phyloP scores from a whole-genome alignment of 2,113 vertebrate genomes.

The Antigone vipio region DNA sequence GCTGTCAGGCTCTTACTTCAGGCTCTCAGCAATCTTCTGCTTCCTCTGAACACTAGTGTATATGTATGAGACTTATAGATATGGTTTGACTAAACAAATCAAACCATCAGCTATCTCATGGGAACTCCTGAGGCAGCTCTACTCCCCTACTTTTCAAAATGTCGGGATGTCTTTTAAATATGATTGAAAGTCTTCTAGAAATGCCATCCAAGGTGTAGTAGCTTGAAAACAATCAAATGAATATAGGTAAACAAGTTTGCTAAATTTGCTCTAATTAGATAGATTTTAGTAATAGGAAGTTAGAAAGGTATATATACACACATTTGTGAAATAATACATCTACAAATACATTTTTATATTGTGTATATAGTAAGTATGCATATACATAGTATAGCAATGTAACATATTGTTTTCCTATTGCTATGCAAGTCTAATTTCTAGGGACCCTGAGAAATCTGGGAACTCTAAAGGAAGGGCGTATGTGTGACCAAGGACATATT shows the following conservation, averaged over 20 bases:
- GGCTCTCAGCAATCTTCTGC: not conserved
- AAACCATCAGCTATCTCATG: not conserved
- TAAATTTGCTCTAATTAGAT: not conserved
- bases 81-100: slow-evolving; percentile 37
- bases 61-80: not conserved
- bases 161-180: not conserved
- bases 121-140: not conserved
- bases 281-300: not conserved
- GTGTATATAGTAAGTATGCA: not conserved
- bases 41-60: not conserved
- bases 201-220: not conserved
- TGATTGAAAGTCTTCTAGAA: not conserved
- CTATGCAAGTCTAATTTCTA: not conserved
- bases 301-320: not conserved
- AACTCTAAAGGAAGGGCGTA: not conserved
- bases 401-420: not conserved
- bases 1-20: slow-evolving; percentile 16
- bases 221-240: not conserved
- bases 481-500: not conserved
- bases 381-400: not conserved
- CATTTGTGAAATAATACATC: not conserved
- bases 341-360: not conserved
- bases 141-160: not conserved
- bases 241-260: not conserved
- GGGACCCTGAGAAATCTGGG: not conserved